Base-by-base conservation (phyloP, 92 coral and sea anemone genomes). In the Chrysogorgia sp. region DNA sequence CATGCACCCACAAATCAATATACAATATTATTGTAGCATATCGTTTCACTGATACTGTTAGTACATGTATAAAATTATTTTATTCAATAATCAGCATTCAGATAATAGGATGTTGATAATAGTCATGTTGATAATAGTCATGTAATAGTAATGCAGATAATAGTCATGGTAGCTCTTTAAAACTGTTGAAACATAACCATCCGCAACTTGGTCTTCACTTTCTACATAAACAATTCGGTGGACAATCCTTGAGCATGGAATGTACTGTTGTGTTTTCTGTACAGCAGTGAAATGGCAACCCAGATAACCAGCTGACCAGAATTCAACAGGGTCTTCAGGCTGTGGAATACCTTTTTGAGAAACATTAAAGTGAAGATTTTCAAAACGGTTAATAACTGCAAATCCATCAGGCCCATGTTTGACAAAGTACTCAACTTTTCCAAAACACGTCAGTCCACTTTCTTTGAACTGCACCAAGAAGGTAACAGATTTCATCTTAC, bases 141-240 rank as follows among this genome's bases (percentile, higher is more conserved):
- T n/a, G n/a, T n/a, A n/a, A n/a, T n/a, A n/a, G n/a, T n/a, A n/a
- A n/a, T n/a, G n/a, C n/a, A n/a, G n/a, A n/a, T n/a, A n/a, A n/a
- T n/a, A n/a, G n/a, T n/a, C n/a, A n/a, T 89, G 92, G 59, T 88
- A 88, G 49, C 87, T 77, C 79, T 86, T 88, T 34, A 88, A 57
- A 74, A 86, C 89, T 20, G 76, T 21, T 0, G 87, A 85, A 49
- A 89, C 87, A 82, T 77, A 89, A 26, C 92, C 92, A 82, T 82
- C 86, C 29, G 57, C 79, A 65, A 26, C 77, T 52, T 81, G 67
- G 55, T 86, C 86, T 40, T 68, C 67, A 48, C 77, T 49, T 40
- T 82, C 49, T 49, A 85, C 87, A 62, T 82, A 83, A 61, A 86
- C 74, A 24, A 85, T 60, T 67, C 85, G 62, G 48, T 65, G 34